phyloP scores from a whole-genome alignment of 2,888 invertebrate genomes.

The Crocallis elinguaria region DNA sequence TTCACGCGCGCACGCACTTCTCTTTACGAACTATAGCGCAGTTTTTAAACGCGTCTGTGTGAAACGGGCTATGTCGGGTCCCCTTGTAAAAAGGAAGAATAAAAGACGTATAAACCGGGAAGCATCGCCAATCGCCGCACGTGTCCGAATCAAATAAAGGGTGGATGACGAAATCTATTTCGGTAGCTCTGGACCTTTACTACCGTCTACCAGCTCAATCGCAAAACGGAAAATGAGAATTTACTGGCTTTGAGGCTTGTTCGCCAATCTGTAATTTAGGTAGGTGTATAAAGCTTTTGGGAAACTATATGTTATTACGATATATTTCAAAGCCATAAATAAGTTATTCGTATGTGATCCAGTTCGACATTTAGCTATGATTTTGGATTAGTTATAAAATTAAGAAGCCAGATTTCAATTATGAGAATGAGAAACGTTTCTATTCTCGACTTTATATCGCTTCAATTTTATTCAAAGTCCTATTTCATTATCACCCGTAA shows the following conservation, averaged over 20 bases:
- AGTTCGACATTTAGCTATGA: too few species aligned
- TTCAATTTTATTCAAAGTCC: too few species aligned
- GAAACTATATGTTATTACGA: not conserved
- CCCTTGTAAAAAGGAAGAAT: constrained; percentile 12
- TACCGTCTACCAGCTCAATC: constrained; percentile 1
- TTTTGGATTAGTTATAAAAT: too few species aligned
- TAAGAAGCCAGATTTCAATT: too few species aligned
- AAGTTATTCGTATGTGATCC: too few species aligned
- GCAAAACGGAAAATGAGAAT: constrained; percentile 8
- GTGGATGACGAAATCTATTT: constrained; percentile 16
- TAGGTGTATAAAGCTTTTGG: not conserved
- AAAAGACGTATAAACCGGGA: constrained; percentile 16
- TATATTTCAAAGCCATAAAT: too few species aligned
- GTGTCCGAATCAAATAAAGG: constrained; percentile 23
- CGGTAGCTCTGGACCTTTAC: constrained; percentile 6
- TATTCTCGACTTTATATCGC: too few species aligned
- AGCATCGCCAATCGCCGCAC: constrained; percentile 13
- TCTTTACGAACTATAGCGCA: constrained; percentile 15
- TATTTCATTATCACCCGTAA: too few species aligned
- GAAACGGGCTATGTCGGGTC: not conserved
- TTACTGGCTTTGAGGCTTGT: constrained; percentile 1
- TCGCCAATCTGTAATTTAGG: not conserved
- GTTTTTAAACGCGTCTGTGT: constrained; percentile 11
- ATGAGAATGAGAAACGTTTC: too few species aligned
- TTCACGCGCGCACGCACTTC: constrained; percentile 2